These are phyloP conservation scores for Drosophila athabasca DNA, from an alignment of 1,140 invertebrate species.

Conservation along the genomic window DNA sequence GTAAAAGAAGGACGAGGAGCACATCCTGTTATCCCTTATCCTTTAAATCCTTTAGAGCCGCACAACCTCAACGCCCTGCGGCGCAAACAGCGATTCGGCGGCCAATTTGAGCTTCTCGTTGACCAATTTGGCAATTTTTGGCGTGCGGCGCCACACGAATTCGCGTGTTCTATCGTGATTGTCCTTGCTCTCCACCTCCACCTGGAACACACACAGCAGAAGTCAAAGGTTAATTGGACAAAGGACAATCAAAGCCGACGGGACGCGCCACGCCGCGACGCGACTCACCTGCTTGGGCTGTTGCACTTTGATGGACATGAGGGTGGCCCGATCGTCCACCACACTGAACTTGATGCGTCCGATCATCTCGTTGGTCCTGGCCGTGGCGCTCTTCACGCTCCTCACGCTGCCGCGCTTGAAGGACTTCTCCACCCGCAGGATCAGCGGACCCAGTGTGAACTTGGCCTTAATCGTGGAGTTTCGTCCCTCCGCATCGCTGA, in stretches of 20 bases:
- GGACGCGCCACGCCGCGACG: neutral
- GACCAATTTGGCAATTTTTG: conserved; percentile 91
- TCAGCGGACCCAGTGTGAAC: conserved; percentile 90
- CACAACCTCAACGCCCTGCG: conserved; percentile 76
- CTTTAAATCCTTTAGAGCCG: conserved; percentile 48
- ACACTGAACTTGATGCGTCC: conserved; percentile 91
- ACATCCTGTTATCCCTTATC: conserved; percentile 31
- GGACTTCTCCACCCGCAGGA: conserved; percentile 92
- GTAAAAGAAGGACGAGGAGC: neutral
- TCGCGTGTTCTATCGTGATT: conserved; percentile 92
- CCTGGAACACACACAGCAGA: conserved; percentile 84
- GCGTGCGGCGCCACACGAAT: conserved; percentile 91
- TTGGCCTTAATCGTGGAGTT: conserved; percentile 91
- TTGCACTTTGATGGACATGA: conserved; percentile 92
- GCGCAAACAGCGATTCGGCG: conserved; percentile 89
- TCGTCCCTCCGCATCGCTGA: conserved; percentile 88
- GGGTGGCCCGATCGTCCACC: conserved; percentile 89
- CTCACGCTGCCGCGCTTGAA: conserved; percentile 88
- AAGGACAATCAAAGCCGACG: conserved; percentile 18
- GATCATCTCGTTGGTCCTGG: conserved; percentile 92
- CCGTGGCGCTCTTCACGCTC: conserved; percentile 92
- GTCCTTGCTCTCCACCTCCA: conserved; percentile 90
- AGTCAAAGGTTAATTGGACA: conserved; percentile 57
- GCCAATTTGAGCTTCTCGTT: conserved; percentile 91
- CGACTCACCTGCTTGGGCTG: conserved; percentile 91